phyloP scores from a whole-genome alignment of 1,140 invertebrate genomes.

The Drosophila kurseongensis region DNA sequence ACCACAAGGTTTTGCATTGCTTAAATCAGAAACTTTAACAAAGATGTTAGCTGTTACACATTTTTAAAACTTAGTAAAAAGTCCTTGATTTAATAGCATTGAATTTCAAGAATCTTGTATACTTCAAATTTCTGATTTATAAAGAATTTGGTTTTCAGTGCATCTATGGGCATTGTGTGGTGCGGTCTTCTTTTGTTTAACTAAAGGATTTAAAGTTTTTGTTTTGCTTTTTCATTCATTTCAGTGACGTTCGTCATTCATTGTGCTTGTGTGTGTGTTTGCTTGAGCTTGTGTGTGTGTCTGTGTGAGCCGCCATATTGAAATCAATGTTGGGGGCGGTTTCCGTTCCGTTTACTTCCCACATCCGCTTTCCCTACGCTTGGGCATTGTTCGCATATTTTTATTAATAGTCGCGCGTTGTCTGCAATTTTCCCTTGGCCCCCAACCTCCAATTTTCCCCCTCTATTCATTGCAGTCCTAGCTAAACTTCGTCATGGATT shows the following conservation, averaged over 20 bases:
- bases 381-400: constrained; percentile 72
- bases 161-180: constrained; percentile 37
- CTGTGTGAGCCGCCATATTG: constrained; percentile 53
- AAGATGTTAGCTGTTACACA: no score
- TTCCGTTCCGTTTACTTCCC: constrained; percentile 8
- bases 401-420: constrained; percentile 76
- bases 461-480: constrained; percentile 47
- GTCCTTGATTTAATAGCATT: no score
- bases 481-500: constrained; percentile 61
- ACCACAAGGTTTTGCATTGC: no score
- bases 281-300: constrained; percentile 26
- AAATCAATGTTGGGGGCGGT: constrained; percentile 65
- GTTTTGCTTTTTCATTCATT: constrained; percentile 71
- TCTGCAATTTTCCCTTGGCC: constrained; percentile 64
- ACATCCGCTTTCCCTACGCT: constrained; percentile 30
- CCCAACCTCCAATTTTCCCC: constrained; percentile 8
- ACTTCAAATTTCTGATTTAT: no score
- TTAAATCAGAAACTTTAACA: no score
- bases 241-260: constrained; percentile 66
- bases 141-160: constrained; percentile 7
- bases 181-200: constrained; percentile 67
- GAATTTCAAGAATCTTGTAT: no score
- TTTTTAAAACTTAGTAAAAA: no score
- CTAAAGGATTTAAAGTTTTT: constrained; percentile 78
- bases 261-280: constrained; percentile 26